Evolutionary conservation across 2,113 vertebrate species (phyloP).

Genomic region (Tenebrosternarchus preto): DNA sequence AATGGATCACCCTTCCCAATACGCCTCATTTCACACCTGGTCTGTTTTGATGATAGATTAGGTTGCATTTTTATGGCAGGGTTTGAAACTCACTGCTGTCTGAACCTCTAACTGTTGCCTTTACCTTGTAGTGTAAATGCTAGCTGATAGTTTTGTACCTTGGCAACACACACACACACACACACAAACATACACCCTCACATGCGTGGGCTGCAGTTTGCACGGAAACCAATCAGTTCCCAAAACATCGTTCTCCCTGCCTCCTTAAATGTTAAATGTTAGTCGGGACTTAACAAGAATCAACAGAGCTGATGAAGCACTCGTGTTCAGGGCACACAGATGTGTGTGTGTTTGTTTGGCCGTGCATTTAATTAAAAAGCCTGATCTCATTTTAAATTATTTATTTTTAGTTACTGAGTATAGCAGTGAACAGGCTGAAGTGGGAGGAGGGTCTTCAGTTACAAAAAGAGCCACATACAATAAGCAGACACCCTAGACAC

Average conservation of each 20-base stretch:
- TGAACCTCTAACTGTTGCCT: constrained; percentile 14
- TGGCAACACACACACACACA: constrained; percentile 5
- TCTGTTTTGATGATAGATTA: constrained; percentile 9
- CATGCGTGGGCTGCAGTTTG: constrained; percentile 13
- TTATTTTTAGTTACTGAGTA: too few species aligned
- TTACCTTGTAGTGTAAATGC: constrained; percentile 26
- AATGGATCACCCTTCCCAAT: not conserved
- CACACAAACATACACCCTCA: not conserved
- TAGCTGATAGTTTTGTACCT: constrained; percentile 30
- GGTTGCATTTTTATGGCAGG: not conserved
- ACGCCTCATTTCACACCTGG: not conserved
- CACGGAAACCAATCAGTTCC: constrained; percentile 20
- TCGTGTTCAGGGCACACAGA: too few species aligned
- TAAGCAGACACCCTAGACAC: too few species aligned
- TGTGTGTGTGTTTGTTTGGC: too few species aligned
- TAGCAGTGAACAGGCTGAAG: too few species aligned
- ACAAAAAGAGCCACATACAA: too few species aligned
- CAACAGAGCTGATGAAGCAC: too few species aligned
- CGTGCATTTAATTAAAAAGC: too few species aligned
- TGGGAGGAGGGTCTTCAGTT: too few species aligned
- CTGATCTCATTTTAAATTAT: too few species aligned
- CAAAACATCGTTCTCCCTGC: constrained; percentile 3
- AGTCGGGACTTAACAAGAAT: too few species aligned
- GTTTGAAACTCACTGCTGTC: not conserved
- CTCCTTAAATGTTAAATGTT: constrained; percentile 3